Conservation (phyloP, 1,140 invertebrate species). For the Popillia japonica region DNA sequence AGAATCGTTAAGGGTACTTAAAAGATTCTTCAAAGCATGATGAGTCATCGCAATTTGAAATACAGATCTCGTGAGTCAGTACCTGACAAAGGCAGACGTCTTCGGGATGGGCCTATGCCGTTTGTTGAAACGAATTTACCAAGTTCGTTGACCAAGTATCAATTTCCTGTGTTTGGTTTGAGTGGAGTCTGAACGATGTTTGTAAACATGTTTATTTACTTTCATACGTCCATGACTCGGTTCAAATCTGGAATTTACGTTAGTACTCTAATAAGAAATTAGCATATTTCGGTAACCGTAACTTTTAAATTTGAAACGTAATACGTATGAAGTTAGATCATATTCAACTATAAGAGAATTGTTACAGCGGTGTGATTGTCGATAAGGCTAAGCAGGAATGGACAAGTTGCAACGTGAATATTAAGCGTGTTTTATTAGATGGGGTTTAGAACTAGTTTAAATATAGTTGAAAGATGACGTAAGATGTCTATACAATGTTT, state of each 20-base stretch:
- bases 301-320: too few relatives aligned
- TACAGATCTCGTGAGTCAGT: not conserved
- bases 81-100: not conserved
- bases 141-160: constrained; percentile 14
- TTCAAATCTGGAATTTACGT: not conserved
- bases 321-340: too few relatives aligned
- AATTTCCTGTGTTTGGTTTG: not conserved
- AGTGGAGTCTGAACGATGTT: not conserved
- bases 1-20: not conserved
- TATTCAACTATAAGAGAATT: not conserved
- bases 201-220: constrained; percentile 12
- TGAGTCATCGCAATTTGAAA: not conserved
- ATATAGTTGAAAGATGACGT: too few relatives aligned
- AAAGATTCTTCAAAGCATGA: not conserved
- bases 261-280: not conserved
- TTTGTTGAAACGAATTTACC: not conserved
- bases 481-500: too few relatives aligned
- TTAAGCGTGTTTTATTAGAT: too few relatives aligned
- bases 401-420: too few relatives aligned
- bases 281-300: not conserved
- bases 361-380: too few relatives aligned
- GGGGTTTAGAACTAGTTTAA: too few relatives aligned
- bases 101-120: not conserved
- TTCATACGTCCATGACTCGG: not conserved
- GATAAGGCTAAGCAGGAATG: too few relatives aligned